A percentile compares a stretch with the other conserved stretches of the same genome.
Evolutionary conservation across 2,113 vertebrate species (phyloP).

Genomic region (Camarhynchus parvulus): DNA sequence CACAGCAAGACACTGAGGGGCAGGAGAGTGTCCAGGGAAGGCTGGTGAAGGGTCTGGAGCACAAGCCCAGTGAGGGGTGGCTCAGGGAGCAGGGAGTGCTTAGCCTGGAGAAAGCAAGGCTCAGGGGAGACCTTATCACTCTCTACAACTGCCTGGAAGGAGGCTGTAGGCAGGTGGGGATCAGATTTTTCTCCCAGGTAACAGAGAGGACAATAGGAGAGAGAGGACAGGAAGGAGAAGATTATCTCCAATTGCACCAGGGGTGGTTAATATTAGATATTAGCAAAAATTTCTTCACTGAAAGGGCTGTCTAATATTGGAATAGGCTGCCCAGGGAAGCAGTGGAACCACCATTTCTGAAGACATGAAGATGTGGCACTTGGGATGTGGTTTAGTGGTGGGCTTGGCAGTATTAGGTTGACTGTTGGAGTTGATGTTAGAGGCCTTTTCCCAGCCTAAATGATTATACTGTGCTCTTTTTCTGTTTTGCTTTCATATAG

Average conservation of each 20-base stretch:
- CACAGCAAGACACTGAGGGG: neutral
- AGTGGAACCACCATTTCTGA: neutral
- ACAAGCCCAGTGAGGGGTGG: accelerated
- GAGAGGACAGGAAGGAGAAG: neutral
- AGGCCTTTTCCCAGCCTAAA: neutral
- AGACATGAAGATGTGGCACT: accelerated
- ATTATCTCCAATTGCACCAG: neutral
- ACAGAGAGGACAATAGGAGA: neutral
- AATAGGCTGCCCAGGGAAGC: neutral
- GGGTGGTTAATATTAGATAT: neutral
- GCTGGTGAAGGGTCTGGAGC: neutral
- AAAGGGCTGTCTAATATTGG: neutral
- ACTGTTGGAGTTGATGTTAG: neutral
- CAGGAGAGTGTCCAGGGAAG: neutral
- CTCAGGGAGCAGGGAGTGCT: neutral
- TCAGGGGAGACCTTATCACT: accelerated
- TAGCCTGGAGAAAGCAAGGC: neutral
- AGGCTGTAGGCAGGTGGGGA: accelerated
- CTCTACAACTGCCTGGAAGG: neutral
- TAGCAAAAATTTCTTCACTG: neutral
- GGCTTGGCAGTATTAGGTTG: neutral
- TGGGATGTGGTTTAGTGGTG: neutral
- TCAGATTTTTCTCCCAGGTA: neutral
- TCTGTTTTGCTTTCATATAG: neutral
- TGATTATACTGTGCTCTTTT: neutral